Evolutionary conservation across 2,797 vertebrate species (phyloP), one percentile per base, ranked within the genome.

Genomic region (Phataginus tricuspis): DNA sequence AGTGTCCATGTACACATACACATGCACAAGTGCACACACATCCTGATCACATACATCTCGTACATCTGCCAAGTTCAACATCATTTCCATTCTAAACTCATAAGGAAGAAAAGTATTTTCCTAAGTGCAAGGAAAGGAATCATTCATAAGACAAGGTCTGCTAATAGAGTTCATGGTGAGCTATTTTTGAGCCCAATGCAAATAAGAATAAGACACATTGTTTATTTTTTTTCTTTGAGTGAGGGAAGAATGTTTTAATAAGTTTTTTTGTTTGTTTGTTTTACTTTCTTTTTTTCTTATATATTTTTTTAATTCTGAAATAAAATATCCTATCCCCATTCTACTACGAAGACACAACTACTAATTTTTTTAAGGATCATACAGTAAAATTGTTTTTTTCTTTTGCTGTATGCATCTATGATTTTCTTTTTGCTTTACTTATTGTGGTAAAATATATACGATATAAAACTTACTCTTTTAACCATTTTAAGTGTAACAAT

Each of bases 1-100:
- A 25, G 5, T 11, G 7, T 59, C 13, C 39, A 16, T 6, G 19
- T 0, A 9, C 3, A 5, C 0, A 1, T 1, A 0, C 6, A 7
- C 12, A 1, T 19, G 9, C 2, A 15, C 1, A 0, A 11, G 2
- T 23, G 6, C 18, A 3, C 4, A 2, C 12, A 15, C 6, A 13
- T 61, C 10, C 45, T 45, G 45, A 45, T 45, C 45, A 45, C 21
- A 42, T 13, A 37, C 68, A 66, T 59, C 53, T 23, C 34, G 69
- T 37, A 51, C 4, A 27, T 29, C 25, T 88, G 9, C 49, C 72
- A 78, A 45, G n/a, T n/a, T 49, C 88, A 75, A 25, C 18, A 63
- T 57, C 39, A n/a, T 45, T 66, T 84, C 37, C 74, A 49, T 19
- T 61, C 4, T 77, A 77, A 86, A 72, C 55, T 64, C 53, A 2